Base-by-base conservation (phyloP, 2,113 vertebrate genomes). In the Solea senegalensis region DNA sequence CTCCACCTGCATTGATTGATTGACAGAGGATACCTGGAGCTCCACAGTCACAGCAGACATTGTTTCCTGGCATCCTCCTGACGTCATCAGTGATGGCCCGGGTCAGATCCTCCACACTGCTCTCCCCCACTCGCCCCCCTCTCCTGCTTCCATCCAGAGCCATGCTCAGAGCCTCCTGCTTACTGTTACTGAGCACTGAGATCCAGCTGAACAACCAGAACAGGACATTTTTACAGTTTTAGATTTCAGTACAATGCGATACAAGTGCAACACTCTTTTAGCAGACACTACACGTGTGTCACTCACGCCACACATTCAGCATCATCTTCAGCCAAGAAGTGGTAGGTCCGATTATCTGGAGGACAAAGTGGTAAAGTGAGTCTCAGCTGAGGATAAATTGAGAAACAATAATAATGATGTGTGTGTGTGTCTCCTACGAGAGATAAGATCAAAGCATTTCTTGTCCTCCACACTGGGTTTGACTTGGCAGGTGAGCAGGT, bases 381-480 rank as follows among this genome's bases (percentile, higher is more conserved):
- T 34, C 34, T 34, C 34, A 34, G 34, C 34, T 34, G 34, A 34
- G 34, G 34, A 34, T 34, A 34, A 34, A 34, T 34, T 6, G 5
- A 4, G 34, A 34, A 34, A 34, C 5, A 34, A 34, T 34, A 34
- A 3, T 4, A 2, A 16, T n/a, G 8, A 10, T 39, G 11, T 46
- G 2, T 60, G 39, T 39, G 43, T 14, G 9, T 5, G 48, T 53
- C 7, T 50, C 82, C 74, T 78, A 90, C 89, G 80, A 46, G 89
- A 90, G 10, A 90, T 88, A 61, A 90, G 89, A 65, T 90, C 84
- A 1, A 90, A 90, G 74, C 89, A 90, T 53, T 90, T 90, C 78
- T 86, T 90, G 77, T 90, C 89, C 61, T 90, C 89, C 49, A 88
- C 82, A 2, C 86, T 88, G 48, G 89, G 89, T 81, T 86, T 89